A percentile compares a stretch with the other conserved stretches of the same genome.
These are phyloP conservation scores for Elysia crispata DNA, from an alignment of 2,888 invertebrate species.

Conservation along the genomic window DNA sequence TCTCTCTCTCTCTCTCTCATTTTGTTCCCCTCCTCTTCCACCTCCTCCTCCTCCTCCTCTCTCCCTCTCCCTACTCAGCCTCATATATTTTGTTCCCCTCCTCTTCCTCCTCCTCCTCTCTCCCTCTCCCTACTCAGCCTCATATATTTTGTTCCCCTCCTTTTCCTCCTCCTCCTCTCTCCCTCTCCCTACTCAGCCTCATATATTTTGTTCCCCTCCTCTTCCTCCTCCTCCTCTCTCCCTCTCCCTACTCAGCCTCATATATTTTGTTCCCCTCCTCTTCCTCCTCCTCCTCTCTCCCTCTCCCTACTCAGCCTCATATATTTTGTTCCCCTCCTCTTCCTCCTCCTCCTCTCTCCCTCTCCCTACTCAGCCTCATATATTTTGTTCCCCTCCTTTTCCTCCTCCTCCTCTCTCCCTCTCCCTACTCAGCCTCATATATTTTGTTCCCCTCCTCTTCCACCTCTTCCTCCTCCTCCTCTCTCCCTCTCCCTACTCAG, in stretches of 20 bases:
- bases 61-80: background rate
- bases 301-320: background rate
- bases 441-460: too few relatives aligned
- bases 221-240: background rate
- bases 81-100: too few relatives aligned
- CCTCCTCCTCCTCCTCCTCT: background rate
- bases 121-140: background rate
- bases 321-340: too few relatives aligned
- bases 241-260: background rate
- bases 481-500: slow-evolving; percentile 4
- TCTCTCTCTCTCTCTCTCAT: background rate
- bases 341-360: background rate
- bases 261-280: background rate
- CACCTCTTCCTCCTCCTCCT: background rate
- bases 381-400: slow-evolving; percentile 13
- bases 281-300: too few relatives aligned
- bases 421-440: too few relatives aligned
- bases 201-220: background rate
- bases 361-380: slow-evolving; percentile 27
- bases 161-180: background rate
- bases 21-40: slow-evolving; percentile 5
- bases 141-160: background rate
- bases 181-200: background rate
- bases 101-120: background rate
- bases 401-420: background rate